Percentiles rank a stretch among this genome's conserved stretches.
Evolutionary conservation across 2,113 vertebrate genomes (phyloP).

Genomic region (Desmodus rotundus): DNA sequence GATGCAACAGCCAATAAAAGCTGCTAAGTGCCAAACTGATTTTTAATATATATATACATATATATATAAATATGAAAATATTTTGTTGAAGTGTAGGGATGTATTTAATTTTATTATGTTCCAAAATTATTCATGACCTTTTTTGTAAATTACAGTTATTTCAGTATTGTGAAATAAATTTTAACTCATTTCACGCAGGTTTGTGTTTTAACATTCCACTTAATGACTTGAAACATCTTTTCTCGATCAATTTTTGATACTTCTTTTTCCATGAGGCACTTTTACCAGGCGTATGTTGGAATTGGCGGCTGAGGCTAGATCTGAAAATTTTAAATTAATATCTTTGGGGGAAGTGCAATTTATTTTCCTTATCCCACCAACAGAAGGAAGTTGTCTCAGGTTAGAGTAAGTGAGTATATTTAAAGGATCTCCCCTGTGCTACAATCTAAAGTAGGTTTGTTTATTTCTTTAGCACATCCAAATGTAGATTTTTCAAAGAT

Average conservation of each 20-base stretch:
- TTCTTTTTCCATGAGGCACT: conserved; percentile 42
- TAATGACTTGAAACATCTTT: conserved; percentile 72
- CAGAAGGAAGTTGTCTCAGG: conserved; percentile 61
- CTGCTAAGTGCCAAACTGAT: conserved; percentile 80
- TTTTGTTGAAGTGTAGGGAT: conserved; percentile 53
- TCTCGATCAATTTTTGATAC: conserved; percentile 20
- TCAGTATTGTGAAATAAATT: conserved; percentile 61
- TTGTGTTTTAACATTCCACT: conserved; percentile 67
- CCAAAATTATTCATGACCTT: conserved; percentile 41
- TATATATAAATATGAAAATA: conserved; percentile 36
- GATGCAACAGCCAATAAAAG: conserved; percentile 76
- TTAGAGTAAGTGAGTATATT: neutral
- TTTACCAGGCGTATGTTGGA: neutral
- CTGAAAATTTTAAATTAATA: conserved; percentile 38
- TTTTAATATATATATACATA: conserved; percentile 54
- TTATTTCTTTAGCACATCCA: conserved; percentile 51
- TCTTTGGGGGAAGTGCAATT: conserved; percentile 62
- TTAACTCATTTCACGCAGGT: conserved; percentile 51
- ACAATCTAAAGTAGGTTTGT: neutral
- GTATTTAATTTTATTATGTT: conserved; percentile 72
- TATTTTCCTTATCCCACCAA: conserved; percentile 11
- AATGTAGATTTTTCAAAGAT: neutral
- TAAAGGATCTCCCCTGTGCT: neutral
- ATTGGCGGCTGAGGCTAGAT: conserved; percentile 46
- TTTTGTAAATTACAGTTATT: conserved; percentile 47